phyloP scores from a whole-genome alignment of 2,888 invertebrate species.

The Diadegma fenestrale region DNA sequence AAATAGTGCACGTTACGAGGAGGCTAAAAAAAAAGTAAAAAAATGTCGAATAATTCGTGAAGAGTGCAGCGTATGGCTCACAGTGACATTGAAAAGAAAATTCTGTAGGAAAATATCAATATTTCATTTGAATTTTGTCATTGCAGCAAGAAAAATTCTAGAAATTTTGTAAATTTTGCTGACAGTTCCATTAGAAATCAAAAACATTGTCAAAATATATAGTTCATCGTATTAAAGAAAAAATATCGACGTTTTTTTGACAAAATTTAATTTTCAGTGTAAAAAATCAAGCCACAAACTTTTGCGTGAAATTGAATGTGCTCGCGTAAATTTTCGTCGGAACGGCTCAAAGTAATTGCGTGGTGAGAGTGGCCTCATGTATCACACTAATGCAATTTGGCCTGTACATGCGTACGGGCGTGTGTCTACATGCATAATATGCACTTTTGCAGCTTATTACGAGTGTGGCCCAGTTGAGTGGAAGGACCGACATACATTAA shows the following conservation, averaged over 20 bases:
- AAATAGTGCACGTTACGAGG: slow-evolving; percentile 13
- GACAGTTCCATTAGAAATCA: no score
- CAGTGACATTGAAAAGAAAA: no score
- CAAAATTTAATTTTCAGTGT: slow-evolving; percentile 5
- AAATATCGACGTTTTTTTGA: no score
- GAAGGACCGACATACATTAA: slow-evolving; percentile 16
- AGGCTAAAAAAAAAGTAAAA: slow-evolving; percentile 9
- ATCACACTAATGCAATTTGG: slow-evolving; percentile 2
- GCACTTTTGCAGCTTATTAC: slow-evolving; percentile 42
- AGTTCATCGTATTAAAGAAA: no score
- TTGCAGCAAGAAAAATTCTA: no score
- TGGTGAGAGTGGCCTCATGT: slow-evolving; percentile 42
- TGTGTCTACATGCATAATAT: slow-evolving; percentile 32
- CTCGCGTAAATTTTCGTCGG: slow-evolving; percentile 62
- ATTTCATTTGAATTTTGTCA: no score
- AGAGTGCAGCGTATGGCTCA: no score
- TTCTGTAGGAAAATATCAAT: no score
- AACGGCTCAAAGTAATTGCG: slow-evolving; percentile 54
- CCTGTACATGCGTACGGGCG: background rate
- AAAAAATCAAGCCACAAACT: slow-evolving; percentile 28
- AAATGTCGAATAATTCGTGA: slow-evolving; percentile 15
- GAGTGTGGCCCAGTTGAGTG: slow-evolving; percentile 41
- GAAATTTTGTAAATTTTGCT: no score
- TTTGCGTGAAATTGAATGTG: slow-evolving; percentile 28
- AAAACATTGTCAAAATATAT: no score